Percentiles rank a stretch among this genome's conserved stretches.
Evolutionary conservation across 2,888 invertebrate species (phyloP).

Genomic region (Volucella inanis): DNA sequence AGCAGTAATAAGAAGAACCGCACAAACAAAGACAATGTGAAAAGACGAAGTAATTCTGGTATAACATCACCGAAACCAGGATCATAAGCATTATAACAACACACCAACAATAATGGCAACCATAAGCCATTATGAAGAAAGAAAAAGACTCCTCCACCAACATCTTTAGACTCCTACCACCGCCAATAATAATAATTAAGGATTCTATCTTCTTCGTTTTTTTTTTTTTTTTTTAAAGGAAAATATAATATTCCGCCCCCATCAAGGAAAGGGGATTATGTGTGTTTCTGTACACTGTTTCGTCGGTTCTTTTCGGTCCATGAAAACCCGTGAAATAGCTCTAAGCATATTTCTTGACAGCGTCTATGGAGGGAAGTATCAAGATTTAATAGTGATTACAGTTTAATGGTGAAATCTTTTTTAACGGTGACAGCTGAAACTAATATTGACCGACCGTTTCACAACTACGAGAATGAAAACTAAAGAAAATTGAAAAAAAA

Average conservation of each 20-base stretch:
- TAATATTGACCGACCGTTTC: constrained; percentile 21
- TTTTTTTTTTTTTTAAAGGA: neutral
- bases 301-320: constrained; percentile 16
- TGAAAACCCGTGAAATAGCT: constrained; percentile 23
- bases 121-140: constrained; percentile 62
- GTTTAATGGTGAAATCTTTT: constrained; percentile 29
- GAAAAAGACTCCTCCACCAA: constrained; percentile 10
- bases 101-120: constrained; percentile 52
- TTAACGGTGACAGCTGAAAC: constrained; percentile 53
- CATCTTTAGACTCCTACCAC: constrained; percentile 4
- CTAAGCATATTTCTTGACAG: constrained; percentile 36
- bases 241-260: constrained; percentile 2
- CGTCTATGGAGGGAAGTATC: constrained; percentile 22
- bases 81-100: constrained; percentile 51
- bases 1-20: constrained; percentile 10
- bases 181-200: constrained; percentile 65
- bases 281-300: neutral
- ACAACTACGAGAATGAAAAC: constrained; percentile 15
- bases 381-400: constrained; percentile 55
- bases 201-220: constrained; percentile 8
- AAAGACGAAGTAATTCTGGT: constrained; percentile 23
- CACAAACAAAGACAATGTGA: constrained; percentile 14
- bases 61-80: constrained; percentile 18
- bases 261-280: constrained; percentile 7
- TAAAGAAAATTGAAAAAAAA: neutral